Conservation (phyloP, 2,888 invertebrate genomes). For the Oithona nana region DNA sequence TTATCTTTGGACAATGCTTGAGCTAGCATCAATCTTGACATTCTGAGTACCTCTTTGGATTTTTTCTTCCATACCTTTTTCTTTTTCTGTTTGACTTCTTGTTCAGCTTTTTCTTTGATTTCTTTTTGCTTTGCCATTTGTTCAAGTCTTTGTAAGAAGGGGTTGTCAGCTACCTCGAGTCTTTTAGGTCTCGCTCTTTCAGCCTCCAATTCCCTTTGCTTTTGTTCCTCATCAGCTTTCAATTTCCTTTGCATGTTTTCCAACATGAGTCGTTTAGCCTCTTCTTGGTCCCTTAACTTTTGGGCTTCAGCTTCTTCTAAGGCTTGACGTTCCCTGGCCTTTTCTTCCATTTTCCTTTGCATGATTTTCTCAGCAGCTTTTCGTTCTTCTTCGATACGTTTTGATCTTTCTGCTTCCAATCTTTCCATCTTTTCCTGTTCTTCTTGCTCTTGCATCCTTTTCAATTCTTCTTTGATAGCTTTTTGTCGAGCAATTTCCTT, state of each 20-base stretch:
- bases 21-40: not conserved
- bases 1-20: not conserved
- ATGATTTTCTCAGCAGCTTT: not conserved
- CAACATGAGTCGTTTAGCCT: not conserved
- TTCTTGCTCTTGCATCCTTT: not conserved
- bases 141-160: constrained; percentile 11
- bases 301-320: not conserved
- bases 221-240: not conserved
- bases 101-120: not conserved
- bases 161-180: not conserved
- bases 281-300: not conserved
- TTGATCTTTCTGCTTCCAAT: not conserved
- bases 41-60: not conserved
- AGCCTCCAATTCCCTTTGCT: not conserved
- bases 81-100: constrained; percentile 1
- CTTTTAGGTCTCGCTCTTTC: not conserved
- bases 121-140: not conserved
- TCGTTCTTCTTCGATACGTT: not conserved
- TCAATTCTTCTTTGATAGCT: constrained; percentile 4
- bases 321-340: not conserved
- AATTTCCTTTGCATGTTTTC: constrained; percentile 1
- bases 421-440: not conserved
- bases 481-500: constrained; percentile 1
- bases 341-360: constrained; percentile 2
- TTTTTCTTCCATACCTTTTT: constrained; percentile 2